Conservation (phyloP, 2,797 vertebrate species). For the Lacerta agilis region DNA sequence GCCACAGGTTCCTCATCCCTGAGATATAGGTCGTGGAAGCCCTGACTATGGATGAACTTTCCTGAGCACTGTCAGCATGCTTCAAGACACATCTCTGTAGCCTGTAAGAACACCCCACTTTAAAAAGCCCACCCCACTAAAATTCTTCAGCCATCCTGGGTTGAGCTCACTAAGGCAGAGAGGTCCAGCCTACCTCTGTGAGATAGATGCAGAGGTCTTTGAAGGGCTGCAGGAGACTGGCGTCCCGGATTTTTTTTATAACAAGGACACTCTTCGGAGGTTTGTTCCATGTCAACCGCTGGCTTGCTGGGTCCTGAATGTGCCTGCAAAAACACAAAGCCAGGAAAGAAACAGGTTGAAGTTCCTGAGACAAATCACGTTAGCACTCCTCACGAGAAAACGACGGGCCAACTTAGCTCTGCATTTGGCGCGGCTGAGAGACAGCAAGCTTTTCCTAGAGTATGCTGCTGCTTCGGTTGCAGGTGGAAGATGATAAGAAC, state of each 20-base stretch:
- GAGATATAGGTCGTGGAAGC: background rate
- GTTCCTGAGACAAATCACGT: background rate
- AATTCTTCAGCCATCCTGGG: accelerated
- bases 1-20: background rate
- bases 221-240: constrained; percentile 92
- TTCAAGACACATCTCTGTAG: background rate
- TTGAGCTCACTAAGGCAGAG: background rate
- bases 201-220: constrained; percentile 94
- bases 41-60: too few species aligned
- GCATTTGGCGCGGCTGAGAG: too few species aligned
- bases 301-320: constrained; percentile 97
- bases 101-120: too few species aligned
- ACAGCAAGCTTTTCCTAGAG: background rate
- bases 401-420: background rate
- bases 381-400: background rate
- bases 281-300: constrained; percentile 97
- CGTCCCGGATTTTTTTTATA: constrained; percentile 94
- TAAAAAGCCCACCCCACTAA: background rate
- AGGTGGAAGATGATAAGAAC: background rate
- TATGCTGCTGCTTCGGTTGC: background rate
- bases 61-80: too few species aligned
- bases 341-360: background rate
- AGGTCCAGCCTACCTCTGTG: constrained; percentile 82
- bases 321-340: constrained; percentile 81
- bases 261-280: constrained; percentile 96